Percentiles rank a stretch among this genome's conserved stretches.
Evolutionary conservation across 2,797 vertebrate species (phyloP).

Genomic region (Thaleichthys pacificus): DNA sequence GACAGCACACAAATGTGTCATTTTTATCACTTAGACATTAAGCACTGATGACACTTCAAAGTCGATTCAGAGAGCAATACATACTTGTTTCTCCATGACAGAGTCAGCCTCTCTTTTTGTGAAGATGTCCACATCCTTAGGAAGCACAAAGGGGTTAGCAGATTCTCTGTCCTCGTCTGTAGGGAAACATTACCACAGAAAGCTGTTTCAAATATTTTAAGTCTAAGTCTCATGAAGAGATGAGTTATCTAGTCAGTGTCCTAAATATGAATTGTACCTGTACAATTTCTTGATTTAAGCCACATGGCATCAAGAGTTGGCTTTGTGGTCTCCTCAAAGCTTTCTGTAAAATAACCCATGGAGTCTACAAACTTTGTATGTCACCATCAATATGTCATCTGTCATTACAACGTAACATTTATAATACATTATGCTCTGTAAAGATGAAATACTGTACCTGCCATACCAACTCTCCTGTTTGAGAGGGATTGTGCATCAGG

Average conservation of each 20-base stretch:
- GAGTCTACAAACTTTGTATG: neutral
- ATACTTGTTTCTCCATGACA: conserved; percentile 15
- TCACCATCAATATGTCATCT: too few relatives aligned
- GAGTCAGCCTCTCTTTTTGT: conserved; percentile 15
- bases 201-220: neutral
- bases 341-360: conserved; percentile 5
- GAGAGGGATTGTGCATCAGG: neutral
- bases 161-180: neutral
- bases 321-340: neutral
- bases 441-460: neutral
- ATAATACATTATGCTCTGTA: neutral
- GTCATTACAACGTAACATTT: too few relatives aligned
- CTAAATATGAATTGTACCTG: neutral
- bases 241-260: too few relatives aligned
- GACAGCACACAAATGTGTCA: neutral
- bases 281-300: conserved; percentile 6
- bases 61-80: neutral
- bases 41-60: neutral
- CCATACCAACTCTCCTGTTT: neutral
- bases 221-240: neutral
- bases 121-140: conserved; percentile 23
- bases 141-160: conserved; percentile 28
- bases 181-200: neutral
- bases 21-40: neutral
- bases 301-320: neutral